Percentiles rank a stretch among this genome's conserved stretches.
These are phyloP conservation scores for Andricus grossulariae DNA, from an alignment of 1,140 invertebrate genomes.

Conservation along the genomic window DNA sequence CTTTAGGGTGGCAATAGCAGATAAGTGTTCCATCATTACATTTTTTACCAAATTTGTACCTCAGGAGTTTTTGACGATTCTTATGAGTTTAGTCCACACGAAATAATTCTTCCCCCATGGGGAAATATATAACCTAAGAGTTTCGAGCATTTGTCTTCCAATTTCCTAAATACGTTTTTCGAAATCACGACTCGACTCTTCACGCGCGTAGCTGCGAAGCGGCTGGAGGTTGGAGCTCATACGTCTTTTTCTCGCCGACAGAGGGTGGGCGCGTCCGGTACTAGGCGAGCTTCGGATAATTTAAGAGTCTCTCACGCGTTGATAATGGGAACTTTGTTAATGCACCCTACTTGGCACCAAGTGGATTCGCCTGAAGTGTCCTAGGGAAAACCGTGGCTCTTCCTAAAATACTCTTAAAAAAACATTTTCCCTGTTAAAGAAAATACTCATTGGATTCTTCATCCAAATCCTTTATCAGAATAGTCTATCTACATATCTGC, in stretches of 20 bases:
- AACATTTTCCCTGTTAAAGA: slow-evolving; percentile 29
- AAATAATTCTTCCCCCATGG: too few relatives aligned
- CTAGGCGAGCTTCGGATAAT: slow-evolving; percentile 69
- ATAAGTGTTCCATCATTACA: too few relatives aligned
- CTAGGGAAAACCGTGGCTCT: slow-evolving; percentile 39
- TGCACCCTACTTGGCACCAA: slow-evolving; percentile 71
- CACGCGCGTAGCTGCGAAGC: slow-evolving; percentile 31
- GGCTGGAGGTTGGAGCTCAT: slow-evolving; percentile 56
- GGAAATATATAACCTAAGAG: too few relatives aligned
- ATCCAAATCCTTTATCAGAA: neutral
- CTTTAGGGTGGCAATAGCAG: too few relatives aligned
- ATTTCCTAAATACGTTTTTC: neutral
- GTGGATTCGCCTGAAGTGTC: slow-evolving; percentile 58
- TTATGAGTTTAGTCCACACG: too few relatives aligned
- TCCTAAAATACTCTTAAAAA: slow-evolving; percentile 32
- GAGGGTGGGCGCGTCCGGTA: slow-evolving; percentile 59
- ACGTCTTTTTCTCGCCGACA: slow-evolving; percentile 72
- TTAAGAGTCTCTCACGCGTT: slow-evolving; percentile 73
- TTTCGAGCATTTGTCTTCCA: too few relatives aligned
- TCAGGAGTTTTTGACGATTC: too few relatives aligned
- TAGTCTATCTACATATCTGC: neutral
- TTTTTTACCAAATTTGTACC: too few relatives aligned
- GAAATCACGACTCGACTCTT: slow-evolving; percentile 42
- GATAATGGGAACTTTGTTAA: slow-evolving; percentile 74
- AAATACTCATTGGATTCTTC: slow-evolving; percentile 10